phyloP scores from a whole-genome alignment of 1,140 invertebrate species.

The Brachionus angularis region DNA sequence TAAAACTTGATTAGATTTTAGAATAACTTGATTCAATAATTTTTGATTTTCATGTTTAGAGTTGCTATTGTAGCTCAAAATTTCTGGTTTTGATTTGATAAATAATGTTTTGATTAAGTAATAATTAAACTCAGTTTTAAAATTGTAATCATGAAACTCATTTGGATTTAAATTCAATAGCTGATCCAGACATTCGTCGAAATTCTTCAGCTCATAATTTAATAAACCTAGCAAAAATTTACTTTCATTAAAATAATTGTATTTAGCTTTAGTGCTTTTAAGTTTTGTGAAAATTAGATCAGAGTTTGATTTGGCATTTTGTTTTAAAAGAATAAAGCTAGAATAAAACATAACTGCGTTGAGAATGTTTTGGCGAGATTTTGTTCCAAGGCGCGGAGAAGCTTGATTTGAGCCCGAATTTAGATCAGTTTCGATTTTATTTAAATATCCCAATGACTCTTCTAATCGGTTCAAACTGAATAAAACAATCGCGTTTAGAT shows the following conservation, averaged over 20 bases:
- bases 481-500: not conserved
- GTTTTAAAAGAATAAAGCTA: not conserved
- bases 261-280: constrained; percentile 6
- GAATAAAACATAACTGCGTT: too few relatives aligned
- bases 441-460: not conserved
- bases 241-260: constrained; percentile 23
- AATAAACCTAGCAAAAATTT: not conserved
- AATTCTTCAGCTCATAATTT: not conserved
- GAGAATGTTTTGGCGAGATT: too few relatives aligned
- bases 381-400: too few relatives aligned
- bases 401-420: too few relatives aligned
- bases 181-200: not conserved
- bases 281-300: not conserved
- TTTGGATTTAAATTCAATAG: not conserved
- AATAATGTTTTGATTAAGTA: constrained; percentile 1
- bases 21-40: not conserved
- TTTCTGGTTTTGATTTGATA: not conserved
- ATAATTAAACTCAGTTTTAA: not conserved
- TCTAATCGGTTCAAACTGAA: not conserved
- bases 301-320: not conserved
- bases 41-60: too few relatives aligned
- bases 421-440: not conserved
- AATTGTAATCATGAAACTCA: constrained; percentile 16
- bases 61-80: not conserved
- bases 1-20: not conserved